A percentile compares a stretch with the other conserved stretches of the same genome.
phyloP scores from a whole-genome alignment of 2,797 vertebrate genomes.

The Anableps anableps region DNA sequence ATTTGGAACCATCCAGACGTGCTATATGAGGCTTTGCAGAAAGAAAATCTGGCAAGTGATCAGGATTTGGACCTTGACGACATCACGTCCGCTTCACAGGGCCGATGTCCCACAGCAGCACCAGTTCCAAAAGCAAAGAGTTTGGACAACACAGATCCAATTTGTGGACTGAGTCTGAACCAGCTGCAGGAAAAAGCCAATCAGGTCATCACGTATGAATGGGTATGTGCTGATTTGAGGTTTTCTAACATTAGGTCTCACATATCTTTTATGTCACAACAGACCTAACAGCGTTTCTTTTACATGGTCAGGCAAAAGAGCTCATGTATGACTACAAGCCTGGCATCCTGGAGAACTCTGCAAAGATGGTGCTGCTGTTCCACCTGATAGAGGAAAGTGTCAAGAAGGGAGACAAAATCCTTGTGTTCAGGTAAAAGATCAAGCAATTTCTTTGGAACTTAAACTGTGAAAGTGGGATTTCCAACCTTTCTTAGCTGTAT shows the following conservation, averaged over 20 bases:
- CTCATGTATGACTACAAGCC: slow-evolving; percentile 91
- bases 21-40: slow-evolving; percentile 93
- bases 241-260: not conserved
- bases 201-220: slow-evolving; percentile 97
- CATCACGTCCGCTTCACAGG: slow-evolving; percentile 84
- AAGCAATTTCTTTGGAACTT: not conserved
- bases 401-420: slow-evolving; percentile 92
- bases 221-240: slow-evolving; percentile 77
- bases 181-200: slow-evolving; percentile 94
- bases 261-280: not conserved
- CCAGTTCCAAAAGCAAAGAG: slow-evolving; percentile 84
- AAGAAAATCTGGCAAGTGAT: slow-evolving; percentile 92
- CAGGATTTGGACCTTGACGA: slow-evolving; percentile 97
- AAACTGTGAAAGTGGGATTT: not conserved
- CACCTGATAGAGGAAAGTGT: slow-evolving; percentile 95
- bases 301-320: slow-evolving; percentile 87
- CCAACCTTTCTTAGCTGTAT: not conserved
- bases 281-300: not conserved
- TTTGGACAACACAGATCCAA: slow-evolving; percentile 81
- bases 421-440: slow-evolving; percentile 90
- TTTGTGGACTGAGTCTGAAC: slow-evolving; percentile 88
- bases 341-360: slow-evolving; percentile 92
- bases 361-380: slow-evolving; percentile 97
- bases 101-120: slow-evolving; percentile 71
- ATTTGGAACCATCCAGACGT: slow-evolving; percentile 99